Percentiles rank a stretch among this genome's conserved stretches.
Evolutionary conservation across 2,888 invertebrate genomes (phyloP).

Genomic region (Capitulum mitella): DNA sequence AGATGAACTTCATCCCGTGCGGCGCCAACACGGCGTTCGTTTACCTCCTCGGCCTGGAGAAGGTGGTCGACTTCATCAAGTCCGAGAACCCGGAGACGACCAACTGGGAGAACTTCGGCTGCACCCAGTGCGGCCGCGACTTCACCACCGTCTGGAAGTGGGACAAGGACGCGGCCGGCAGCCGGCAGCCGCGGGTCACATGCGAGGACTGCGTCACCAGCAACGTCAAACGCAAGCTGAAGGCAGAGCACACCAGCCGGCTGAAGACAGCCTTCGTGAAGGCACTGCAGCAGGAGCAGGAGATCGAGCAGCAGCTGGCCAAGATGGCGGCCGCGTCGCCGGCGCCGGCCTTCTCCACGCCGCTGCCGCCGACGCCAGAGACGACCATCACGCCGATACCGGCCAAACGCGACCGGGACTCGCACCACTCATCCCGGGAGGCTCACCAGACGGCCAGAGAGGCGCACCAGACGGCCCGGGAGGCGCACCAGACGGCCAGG

Average conservation of each 20-base stretch:
- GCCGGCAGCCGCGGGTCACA: no score
- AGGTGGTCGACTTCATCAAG: constrained; percentile 89
- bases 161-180: constrained; percentile 61
- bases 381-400: constrained; percentile 23
- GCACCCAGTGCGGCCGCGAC: constrained; percentile 95
- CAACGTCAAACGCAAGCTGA: constrained; percentile 95
- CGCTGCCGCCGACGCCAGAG: constrained; percentile 19
- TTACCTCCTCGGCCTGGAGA: constrained; percentile 89
- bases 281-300: constrained; percentile 95
- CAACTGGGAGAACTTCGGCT: constrained; percentile 64
- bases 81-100: constrained; percentile 60
- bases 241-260: constrained; percentile 95
- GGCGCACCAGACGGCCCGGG: not conserved
- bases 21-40: constrained; percentile 97
- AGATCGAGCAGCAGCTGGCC: constrained; percentile 80
- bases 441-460: not conserved
- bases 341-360: not conserved
- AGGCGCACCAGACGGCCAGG: not conserved
- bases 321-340: constrained; percentile 45
- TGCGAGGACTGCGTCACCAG: constrained; percentile 97
- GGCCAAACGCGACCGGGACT: constrained; percentile 6
- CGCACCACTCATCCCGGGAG: constrained; percentile 14
- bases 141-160: constrained; percentile 99
- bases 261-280: constrained; percentile 97
- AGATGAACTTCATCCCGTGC: constrained; percentile 99